Evolutionary conservation across 2,797 vertebrate genomes (phyloP).

Genomic region (Alosa sapidissima): DNA sequence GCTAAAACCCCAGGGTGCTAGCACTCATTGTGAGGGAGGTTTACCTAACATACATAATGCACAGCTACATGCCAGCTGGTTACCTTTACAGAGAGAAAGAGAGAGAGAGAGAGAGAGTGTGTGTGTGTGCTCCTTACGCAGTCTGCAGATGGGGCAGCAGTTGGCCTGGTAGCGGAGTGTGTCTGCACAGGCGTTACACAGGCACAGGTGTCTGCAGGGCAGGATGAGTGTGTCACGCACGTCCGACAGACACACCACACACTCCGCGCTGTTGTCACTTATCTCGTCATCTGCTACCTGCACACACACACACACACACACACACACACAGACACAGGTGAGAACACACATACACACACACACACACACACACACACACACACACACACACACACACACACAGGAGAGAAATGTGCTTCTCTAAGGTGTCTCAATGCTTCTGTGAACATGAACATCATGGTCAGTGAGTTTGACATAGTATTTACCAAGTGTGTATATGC

Average conservation of each 20-base stretch:
- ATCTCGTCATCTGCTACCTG: constrained; percentile 95
- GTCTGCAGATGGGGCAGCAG: constrained; percentile 96
- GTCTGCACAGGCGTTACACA: constrained; percentile 93
- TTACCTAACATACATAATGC: too few species aligned
- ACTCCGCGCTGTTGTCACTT: constrained; percentile 97
- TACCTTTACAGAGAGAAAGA: too few species aligned
- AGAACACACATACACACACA: background rate
- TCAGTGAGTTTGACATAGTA: background rate
- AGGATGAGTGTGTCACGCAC: constrained; percentile 96
- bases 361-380: constrained; percentile 1
- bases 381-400: background rate
- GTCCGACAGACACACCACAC: constrained; percentile 95
- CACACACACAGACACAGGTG: constrained; percentile 8
- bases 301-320: constrained; percentile 22
- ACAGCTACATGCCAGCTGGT: too few species aligned
- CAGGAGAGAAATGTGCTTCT: background rate
- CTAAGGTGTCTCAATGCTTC: background rate
- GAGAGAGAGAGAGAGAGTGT: too few species aligned
- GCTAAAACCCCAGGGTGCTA: too few species aligned
- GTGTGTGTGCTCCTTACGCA: constrained; percentile 78
- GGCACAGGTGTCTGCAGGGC: constrained; percentile 92
- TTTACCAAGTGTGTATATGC: background rate
- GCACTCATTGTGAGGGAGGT: too few species aligned
- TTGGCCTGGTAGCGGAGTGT: constrained; percentile 96
- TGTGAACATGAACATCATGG: background rate